Evolutionary conservation across 2,797 vertebrate species (phyloP).

Genomic region (Eospalax fontanierii): DNA sequence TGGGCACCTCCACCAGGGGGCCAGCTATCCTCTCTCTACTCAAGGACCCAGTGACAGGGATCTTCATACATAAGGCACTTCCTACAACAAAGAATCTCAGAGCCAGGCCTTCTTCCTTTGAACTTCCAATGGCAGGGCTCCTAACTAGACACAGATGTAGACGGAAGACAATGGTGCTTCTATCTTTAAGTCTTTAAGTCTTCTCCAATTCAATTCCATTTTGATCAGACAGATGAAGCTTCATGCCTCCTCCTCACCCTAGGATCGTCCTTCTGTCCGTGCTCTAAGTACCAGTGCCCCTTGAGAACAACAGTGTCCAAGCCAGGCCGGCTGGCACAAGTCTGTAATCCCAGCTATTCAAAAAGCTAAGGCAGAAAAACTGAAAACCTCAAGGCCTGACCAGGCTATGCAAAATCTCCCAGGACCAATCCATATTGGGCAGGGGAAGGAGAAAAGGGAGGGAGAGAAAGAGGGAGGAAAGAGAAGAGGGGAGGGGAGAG

Average conservation of each 20-base stretch:
- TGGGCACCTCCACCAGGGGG: neutral
- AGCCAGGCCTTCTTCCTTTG: neutral
- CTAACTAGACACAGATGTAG: accelerated
- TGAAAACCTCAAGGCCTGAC: neutral
- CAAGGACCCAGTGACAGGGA: neutral
- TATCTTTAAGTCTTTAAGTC: neutral
- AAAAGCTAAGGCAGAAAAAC: neutral
- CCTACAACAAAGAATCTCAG: neutral
- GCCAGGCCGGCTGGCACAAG: neutral
- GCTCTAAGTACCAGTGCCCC: neutral
- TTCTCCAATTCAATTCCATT: neutral
- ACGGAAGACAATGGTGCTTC: too few species aligned
- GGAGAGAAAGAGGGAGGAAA: too few species aligned
- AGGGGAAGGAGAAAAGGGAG: too few species aligned
- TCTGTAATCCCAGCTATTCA: neutral
- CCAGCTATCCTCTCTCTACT: neutral
- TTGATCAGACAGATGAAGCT: neutral
- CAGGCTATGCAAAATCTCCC: neutral
- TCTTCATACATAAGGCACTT: neutral
- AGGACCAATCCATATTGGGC: neutral
- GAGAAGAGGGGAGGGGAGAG: neutral
- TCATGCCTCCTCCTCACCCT: neutral
- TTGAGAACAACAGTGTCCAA: neutral
- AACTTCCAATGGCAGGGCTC: too few species aligned
- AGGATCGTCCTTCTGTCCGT: accelerated